Evolutionary conservation across 2,113 vertebrate species (phyloP).

Genomic region (Pongo abelii): DNA sequence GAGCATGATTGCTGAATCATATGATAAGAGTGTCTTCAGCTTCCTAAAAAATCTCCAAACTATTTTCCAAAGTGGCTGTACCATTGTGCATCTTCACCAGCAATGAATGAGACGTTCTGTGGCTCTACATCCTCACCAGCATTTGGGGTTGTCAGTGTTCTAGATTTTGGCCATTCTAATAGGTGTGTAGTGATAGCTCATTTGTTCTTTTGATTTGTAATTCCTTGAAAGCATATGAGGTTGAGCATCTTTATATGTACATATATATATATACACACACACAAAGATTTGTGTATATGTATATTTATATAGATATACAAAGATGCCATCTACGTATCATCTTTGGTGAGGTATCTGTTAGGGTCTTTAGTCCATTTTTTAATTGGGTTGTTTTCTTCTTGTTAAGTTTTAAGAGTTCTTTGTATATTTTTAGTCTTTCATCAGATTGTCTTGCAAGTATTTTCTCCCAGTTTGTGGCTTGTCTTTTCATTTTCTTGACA

Average conservation of each 20-base stretch:
- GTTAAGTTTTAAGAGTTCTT: not conserved
- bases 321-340: not conserved
- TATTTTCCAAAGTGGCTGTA: not conserved
- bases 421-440: not conserved
- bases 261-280: too few species aligned
- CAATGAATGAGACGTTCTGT: not conserved
- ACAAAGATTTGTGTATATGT: too few species aligned
- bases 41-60: not conserved
- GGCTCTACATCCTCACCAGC: not conserved
- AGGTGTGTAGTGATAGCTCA: not conserved
- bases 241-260: not conserved
- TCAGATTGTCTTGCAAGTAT: not conserved
- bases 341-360: not conserved
- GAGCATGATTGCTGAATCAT: not conserved
- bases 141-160: not conserved
- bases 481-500: not conserved
- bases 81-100: too few species aligned
- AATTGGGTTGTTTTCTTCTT: not conserved
- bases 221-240: not conserved
- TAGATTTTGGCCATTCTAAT: not conserved
- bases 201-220: not conserved
- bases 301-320: too few species aligned
- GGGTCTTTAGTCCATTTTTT: not conserved
- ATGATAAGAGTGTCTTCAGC: not conserved
- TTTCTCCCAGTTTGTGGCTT: not conserved